Evolutionary conservation across 2,797 vertebrate species (phyloP).

Genomic region (Ambastaia sidthimunki): DNA sequence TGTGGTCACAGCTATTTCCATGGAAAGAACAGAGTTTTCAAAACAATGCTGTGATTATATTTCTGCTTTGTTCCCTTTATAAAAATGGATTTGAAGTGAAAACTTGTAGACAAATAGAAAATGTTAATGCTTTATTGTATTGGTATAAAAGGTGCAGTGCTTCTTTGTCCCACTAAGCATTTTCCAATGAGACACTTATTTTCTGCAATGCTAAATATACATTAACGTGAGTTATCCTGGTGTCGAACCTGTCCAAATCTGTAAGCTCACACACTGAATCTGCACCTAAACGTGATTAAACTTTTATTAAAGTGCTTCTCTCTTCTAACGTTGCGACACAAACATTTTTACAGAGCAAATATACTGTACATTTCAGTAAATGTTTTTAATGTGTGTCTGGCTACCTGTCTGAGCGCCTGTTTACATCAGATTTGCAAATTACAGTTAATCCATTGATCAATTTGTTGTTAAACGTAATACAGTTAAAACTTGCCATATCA

Average conservation of each 20-base stretch:
- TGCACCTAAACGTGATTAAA: conserved; percentile 83
- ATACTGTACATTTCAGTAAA: conserved; percentile 80
- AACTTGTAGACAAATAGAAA: conserved; percentile 74
- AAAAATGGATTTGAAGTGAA: conserved; percentile 55
- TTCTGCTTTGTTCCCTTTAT: not conserved
- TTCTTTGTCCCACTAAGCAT: conserved; percentile 74
- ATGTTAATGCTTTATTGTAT: conserved; percentile 88
- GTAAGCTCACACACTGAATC: conserved; percentile 82
- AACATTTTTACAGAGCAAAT: conserved; percentile 82
- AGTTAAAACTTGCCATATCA: conserved; percentile 85
- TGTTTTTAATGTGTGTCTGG: conserved; percentile 69
- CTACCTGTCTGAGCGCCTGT: conserved; percentile 70
- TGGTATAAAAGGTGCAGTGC: conserved; percentile 86
- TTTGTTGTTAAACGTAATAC: conserved; percentile 76
- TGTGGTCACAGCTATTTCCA: no score
- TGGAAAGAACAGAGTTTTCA: no score
- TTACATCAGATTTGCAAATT: conserved; percentile 75
- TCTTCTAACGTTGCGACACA: conserved; percentile 82
- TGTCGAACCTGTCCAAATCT: conserved; percentile 72
- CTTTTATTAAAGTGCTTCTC: conserved; percentile 88
- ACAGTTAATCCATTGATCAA: conserved; percentile 78
- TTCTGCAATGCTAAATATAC: conserved; percentile 80
- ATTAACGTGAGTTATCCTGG: conserved; percentile 73
- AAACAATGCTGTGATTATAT: no score
- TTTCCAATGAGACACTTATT: conserved; percentile 73